phyloP scores from a whole-genome alignment of 2,888 invertebrate genomes.

The Ceriagrion tenellum region DNA sequence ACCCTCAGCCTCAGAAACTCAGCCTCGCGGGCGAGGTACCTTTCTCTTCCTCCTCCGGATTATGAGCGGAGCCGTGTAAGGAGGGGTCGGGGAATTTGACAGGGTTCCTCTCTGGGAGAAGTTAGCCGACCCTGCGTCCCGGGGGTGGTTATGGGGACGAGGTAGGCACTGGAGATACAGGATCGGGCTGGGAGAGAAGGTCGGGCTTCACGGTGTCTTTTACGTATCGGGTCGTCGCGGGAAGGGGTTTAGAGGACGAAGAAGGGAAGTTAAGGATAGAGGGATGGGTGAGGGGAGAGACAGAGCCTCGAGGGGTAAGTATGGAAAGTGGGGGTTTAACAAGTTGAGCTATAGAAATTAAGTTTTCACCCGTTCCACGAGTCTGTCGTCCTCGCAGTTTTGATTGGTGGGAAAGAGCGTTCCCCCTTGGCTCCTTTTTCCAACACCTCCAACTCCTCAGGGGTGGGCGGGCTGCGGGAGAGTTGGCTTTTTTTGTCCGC shows the following conservation, averaged over 20 bases:
- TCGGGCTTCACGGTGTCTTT: background rate
- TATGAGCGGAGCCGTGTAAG: background rate
- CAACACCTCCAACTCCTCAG: background rate
- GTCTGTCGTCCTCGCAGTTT: background rate
- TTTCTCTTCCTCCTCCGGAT: background rate
- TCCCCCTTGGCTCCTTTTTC: background rate
- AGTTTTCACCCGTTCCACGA: slow-evolving; percentile 21
- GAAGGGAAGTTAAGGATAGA: background rate
- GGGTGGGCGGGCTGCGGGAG: background rate
- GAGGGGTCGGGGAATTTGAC: background rate
- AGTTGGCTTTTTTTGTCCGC: background rate
- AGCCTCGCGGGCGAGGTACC: background rate
- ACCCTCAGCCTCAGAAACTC: background rate
- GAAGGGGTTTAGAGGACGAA: background rate
- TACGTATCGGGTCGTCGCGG: background rate
- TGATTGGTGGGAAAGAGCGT: slow-evolving; percentile 23
- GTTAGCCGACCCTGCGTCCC: background rate
- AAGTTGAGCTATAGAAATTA: slow-evolving; percentile 50
- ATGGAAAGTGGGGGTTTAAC: background rate
- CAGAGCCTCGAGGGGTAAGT: background rate
- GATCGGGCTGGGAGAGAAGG: background rate
- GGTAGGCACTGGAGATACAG: background rate
- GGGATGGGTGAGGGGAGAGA: background rate
- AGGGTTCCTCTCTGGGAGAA: background rate
- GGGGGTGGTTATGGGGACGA: background rate